Percentiles rank a stretch among this genome's conserved stretches.
phyloP scores from a whole-genome alignment of 2,888 invertebrate species.

The Yponomeuta sedellus region DNA sequence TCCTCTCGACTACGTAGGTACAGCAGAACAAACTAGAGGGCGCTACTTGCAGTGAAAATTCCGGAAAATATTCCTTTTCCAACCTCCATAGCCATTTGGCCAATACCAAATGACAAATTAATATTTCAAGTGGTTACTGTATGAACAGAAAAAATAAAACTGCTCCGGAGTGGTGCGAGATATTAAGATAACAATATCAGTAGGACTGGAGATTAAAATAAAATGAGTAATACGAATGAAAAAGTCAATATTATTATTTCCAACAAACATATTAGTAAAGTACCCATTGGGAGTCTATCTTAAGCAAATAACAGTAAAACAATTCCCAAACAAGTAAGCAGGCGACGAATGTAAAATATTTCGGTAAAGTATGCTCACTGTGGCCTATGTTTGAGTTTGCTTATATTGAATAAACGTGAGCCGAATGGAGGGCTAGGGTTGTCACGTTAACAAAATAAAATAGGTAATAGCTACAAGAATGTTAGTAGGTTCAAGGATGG shows the following conservation, averaged over 20 bases:
- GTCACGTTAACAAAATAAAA: conserved; percentile 25
- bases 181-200: too few species aligned
- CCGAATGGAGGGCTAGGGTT: conserved; percentile 69
- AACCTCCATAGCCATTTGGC: too few species aligned
- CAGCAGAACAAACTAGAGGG: not conserved
- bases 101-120: too few species aligned
- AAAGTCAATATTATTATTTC: not conserved
- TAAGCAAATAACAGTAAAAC: conserved; percentile 13
- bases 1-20: not conserved
- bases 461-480: not conserved
- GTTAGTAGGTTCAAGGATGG: too few species aligned
- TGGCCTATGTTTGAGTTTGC: conserved; percentile 67
- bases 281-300: not conserved
- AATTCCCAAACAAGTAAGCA: conserved; percentile 25
- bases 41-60: not conserved
- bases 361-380: conserved; percentile 61
- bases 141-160: too few species aligned
- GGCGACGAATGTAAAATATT: conserved; percentile 72
- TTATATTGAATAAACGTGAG: conserved; percentile 78
- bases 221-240: too few species aligned
- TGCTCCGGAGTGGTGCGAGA: too few species aligned
- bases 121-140: too few species aligned
- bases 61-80: not conserved
- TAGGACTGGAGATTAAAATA: too few species aligned
- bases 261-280: not conserved